Evolutionary conservation across 2,113 vertebrate genomes (phyloP).

Genomic region (Nothobranchius furzeri): DNA sequence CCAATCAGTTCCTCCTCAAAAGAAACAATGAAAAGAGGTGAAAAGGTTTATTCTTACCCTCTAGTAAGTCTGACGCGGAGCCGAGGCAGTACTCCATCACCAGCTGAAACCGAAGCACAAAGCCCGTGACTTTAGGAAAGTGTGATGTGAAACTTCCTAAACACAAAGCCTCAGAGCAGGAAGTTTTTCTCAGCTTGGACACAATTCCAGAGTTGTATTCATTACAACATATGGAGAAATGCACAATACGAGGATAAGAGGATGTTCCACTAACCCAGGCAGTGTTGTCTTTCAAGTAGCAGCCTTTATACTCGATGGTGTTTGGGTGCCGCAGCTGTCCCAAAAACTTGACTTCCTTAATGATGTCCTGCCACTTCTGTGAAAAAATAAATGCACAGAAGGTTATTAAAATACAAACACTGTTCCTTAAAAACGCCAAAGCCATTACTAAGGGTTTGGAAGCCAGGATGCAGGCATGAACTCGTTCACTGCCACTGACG

Average conservation of each 20-base stretch:
- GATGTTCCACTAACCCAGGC: constrained; percentile 88
- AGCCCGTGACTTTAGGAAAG: constrained; percentile 3
- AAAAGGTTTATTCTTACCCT: constrained; percentile 82
- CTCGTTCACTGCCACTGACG: too few relatives aligned
- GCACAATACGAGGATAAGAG: constrained; percentile 6
- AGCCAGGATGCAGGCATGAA: not conserved
- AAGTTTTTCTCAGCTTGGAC: not conserved
- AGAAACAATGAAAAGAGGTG: not conserved
- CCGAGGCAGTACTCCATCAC: constrained; percentile 99
- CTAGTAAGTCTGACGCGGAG: constrained; percentile 96
- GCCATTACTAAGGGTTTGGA: not conserved
- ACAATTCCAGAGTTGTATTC: not conserved
- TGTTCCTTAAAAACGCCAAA: too few relatives aligned
- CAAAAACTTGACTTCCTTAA: constrained; percentile 98
- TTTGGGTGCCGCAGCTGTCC: constrained; percentile 95
- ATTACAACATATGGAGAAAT: constrained; percentile 6
- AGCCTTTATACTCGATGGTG: constrained; percentile 98
- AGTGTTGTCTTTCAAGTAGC: constrained; percentile 98
- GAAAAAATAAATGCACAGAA: constrained; percentile 18
- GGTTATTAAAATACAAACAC: constrained; percentile 23
- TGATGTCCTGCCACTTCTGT: constrained; percentile 99
- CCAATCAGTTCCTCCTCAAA: not conserved
- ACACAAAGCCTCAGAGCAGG: constrained; percentile 9
- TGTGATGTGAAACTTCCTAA: not conserved
- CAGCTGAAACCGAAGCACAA: constrained; percentile 81